Conservation (phyloP, 2,797 vertebrate species). For the Coregonus ussuriensis region DNA sequence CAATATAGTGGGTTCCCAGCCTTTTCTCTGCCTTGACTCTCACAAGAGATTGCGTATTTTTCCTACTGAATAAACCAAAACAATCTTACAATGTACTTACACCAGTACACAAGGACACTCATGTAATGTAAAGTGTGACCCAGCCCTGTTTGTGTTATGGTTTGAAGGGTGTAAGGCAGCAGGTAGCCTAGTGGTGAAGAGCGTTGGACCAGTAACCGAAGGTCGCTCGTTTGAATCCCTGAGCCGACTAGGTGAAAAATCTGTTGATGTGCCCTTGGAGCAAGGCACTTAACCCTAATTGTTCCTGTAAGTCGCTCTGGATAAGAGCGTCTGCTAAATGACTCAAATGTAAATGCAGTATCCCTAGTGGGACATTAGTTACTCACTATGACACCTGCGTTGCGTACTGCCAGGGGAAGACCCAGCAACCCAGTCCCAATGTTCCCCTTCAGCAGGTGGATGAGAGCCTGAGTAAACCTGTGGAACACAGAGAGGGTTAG, state of each 20-base stretch:
- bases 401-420: slow-evolving; percentile 86
- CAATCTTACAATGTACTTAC: neutral
- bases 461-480: slow-evolving; percentile 85
- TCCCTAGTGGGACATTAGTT: neutral
- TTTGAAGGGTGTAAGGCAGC: neutral
- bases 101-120: too few species aligned
- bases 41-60: too few species aligned
- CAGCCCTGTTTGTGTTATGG: neutral
- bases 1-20: neutral
- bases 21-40: neutral
- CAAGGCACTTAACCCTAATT: too few species aligned
- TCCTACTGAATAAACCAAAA: neutral
- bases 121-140: neutral
- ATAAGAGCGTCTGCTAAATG: too few species aligned
- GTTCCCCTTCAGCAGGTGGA: slow-evolving; percentile 87
- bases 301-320: neutral
- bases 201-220: too few species aligned
- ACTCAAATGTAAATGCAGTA: neutral
- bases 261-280: too few species aligned
- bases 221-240: too few species aligned
- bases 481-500: slow-evolving; percentile 4
- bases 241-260: too few species aligned
- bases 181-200: neutral
- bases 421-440: slow-evolving; percentile 88
- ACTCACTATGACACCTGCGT: slow-evolving; percentile 85